Conservation (phyloP, 2,797 vertebrate species). For the Garrulus glandarius region DNA sequence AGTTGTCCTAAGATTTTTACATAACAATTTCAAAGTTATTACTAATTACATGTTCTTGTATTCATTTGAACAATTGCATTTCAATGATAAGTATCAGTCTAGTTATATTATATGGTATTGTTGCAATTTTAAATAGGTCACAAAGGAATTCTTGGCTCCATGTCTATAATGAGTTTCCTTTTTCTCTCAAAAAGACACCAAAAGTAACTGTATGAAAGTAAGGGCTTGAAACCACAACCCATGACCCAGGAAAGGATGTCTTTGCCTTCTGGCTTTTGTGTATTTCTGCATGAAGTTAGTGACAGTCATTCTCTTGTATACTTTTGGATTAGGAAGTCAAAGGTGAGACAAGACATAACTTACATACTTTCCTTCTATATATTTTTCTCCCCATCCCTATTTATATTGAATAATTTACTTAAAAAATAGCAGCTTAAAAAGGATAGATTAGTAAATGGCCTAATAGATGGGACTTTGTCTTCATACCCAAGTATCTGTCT, state of each 20-base stretch:
- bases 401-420: not conserved
- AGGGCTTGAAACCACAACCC: not conserved
- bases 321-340: not conserved
- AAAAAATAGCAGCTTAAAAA: not conserved
- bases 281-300: not conserved
- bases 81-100: not conserved
- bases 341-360: not conserved
- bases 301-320: not conserved
- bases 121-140: not conserved
- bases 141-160: not conserved
- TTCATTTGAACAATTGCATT: not conserved
- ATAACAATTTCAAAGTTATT: not conserved
- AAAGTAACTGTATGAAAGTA: not conserved
- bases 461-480: not conserved
- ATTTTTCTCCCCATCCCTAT: not conserved
- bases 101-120: not conserved
- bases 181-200: not conserved
- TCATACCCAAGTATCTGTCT: not conserved
- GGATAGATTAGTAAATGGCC: not conserved
- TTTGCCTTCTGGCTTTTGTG: not conserved
- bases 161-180: not conserved
- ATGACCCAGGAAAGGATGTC: not conserved
- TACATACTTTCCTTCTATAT: not conserved
- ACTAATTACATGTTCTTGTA: not conserved
- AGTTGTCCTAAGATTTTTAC: not conserved